Conservation (phyloP, 2,888 invertebrate species). For the Tigriopus californicus region DNA sequence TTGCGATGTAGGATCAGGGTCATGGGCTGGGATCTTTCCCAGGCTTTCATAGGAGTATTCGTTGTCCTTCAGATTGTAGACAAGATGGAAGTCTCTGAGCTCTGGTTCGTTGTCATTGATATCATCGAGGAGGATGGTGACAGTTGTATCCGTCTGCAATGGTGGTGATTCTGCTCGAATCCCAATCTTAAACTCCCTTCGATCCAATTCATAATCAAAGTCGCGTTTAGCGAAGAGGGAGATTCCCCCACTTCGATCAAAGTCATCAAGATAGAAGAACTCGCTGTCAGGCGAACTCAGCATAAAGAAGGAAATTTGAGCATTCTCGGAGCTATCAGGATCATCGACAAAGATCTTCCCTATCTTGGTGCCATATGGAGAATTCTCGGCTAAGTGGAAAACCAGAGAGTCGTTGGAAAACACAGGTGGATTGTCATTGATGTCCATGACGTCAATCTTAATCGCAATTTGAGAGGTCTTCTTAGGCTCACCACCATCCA, state of each 20-base stretch:
- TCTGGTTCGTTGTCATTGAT: slow-evolving; percentile 87
- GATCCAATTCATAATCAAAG: slow-evolving; percentile 83
- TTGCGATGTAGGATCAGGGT: slow-evolving; percentile 73
- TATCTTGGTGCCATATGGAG: slow-evolving; percentile 83
- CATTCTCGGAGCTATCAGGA: slow-evolving; percentile 78
- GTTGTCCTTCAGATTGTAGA: slow-evolving; percentile 86
- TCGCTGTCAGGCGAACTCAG: slow-evolving; percentile 65
- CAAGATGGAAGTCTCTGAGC: slow-evolving; percentile 73
- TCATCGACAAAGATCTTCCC: slow-evolving; percentile 76
- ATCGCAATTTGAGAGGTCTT: slow-evolving; percentile 32
- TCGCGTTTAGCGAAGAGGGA: slow-evolving; percentile 74
- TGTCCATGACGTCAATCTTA: slow-evolving; percentile 59
- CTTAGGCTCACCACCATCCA: slow-evolving; percentile 68
- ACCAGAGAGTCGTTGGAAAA: slow-evolving; percentile 64
- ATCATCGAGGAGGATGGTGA: slow-evolving; percentile 73
- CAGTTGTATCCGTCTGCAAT: slow-evolving; percentile 64
- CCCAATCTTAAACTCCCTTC: slow-evolving; percentile 69
- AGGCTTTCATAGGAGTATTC: slow-evolving; percentile 82
- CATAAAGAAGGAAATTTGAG: slow-evolving; percentile 78
- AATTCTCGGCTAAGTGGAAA: slow-evolving; percentile 80
- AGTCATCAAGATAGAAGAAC: slow-evolving; percentile 57
- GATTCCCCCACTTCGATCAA: slow-evolving; percentile 41
- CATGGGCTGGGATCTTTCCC: slow-evolving; percentile 75
- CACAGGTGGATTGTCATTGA: slow-evolving; percentile 74
- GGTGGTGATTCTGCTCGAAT: slow-evolving; percentile 80